Evolutionary conservation across 1,140 invertebrate species (phyloP).

Genomic region (Caenorhabditis latens): DNA sequence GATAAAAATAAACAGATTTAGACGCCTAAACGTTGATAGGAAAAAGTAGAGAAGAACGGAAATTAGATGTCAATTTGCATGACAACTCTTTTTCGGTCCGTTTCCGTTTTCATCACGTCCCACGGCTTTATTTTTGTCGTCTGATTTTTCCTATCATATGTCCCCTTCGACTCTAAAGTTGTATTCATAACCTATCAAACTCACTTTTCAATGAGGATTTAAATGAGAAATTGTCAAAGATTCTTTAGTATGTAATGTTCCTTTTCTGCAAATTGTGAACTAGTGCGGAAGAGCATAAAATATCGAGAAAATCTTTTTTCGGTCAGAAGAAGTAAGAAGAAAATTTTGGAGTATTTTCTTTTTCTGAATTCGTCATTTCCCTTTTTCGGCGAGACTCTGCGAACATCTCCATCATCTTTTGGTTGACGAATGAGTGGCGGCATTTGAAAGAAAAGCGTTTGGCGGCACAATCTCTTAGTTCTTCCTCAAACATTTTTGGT

Average conservation of each 20-base stretch:
- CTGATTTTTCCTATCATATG: not conserved
- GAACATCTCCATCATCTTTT: slow-evolving; percentile 50
- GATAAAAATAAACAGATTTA: slow-evolving; percentile 28
- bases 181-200: too few relatives aligned
- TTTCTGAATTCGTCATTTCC: slow-evolving; percentile 42
- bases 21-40: not conserved
- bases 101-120: not conserved
- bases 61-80: slow-evolving; percentile 50
- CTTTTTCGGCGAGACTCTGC: slow-evolving; percentile 9
- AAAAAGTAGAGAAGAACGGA: not conserved
- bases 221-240: too few relatives aligned
- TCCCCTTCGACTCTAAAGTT: not conserved
- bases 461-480: slow-evolving; percentile 5
- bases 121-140: not conserved
- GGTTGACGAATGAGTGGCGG: slow-evolving; percentile 46
- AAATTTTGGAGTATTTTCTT: too few relatives aligned
- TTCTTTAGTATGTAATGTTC: not conserved
- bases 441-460: slow-evolving; percentile 13
- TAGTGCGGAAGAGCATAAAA: not conserved
- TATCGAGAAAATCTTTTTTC: not conserved
- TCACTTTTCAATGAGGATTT: too few relatives aligned
- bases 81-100: not conserved
- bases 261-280: not conserved
- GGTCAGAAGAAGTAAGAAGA: too few relatives aligned
- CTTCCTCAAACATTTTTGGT: not conserved